These are phyloP conservation scores for Notospermus geniculatus DNA, from an alignment of 1,140 invertebrate species.

Conservation along the genomic window DNA sequence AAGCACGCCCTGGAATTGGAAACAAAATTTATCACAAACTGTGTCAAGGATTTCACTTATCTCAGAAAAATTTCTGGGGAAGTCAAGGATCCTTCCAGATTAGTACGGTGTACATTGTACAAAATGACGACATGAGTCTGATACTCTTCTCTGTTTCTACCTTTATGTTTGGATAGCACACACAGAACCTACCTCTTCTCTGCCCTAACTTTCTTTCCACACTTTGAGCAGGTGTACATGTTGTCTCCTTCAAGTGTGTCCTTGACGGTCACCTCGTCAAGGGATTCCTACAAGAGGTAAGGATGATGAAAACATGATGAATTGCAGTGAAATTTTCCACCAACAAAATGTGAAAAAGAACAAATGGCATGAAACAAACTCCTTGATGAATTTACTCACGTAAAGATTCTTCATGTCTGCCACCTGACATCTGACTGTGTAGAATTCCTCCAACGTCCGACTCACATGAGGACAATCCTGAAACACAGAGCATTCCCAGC, in stretches of 20 bases:
- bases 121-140: no score
- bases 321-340: background rate
- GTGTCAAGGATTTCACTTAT: no score
- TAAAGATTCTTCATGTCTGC: conserved; percentile 94
- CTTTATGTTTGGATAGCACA: background rate
- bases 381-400: conserved; percentile 43
- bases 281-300: conserved; percentile 65
- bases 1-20: conserved; percentile 77
- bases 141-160: background rate
- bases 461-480: conserved; percentile 92
- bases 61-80: background rate
- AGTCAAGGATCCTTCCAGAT: no score
- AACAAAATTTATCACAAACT: background rate
- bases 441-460: conserved; percentile 91
- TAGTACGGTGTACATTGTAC: no score
- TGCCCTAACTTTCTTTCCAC: conserved; percentile 88
- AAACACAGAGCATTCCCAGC: conserved; percentile 10
- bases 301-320: conserved; percentile 10
- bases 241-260: conserved; percentile 95
- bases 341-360: conserved; percentile 5
- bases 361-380: conserved; percentile 1
- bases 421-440: conserved; percentile 91
- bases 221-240: conserved; percentile 95
- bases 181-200: conserved; percentile 72
- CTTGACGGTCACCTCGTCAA: conserved; percentile 94